Percentiles rank a stretch among this genome's conserved stretches.
phyloP scores from a whole-genome alignment of 1,140 invertebrate genomes.

The Drosophila subpulchrella region DNA sequence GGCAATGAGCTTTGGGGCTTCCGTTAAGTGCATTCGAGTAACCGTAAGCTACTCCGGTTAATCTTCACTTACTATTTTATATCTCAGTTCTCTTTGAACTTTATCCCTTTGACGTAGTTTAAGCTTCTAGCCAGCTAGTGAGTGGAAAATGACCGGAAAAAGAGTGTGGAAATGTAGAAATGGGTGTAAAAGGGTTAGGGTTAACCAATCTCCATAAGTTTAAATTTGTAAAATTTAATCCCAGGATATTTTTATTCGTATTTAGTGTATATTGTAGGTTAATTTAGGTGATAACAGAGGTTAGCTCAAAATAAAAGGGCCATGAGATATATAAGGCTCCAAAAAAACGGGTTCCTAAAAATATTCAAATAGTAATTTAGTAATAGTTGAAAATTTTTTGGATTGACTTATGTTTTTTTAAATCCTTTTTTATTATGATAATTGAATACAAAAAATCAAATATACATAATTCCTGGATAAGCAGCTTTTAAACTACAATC shows the following conservation, averaged over 20 bases:
- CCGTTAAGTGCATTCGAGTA: constrained; percentile 41
- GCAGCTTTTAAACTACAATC: background rate
- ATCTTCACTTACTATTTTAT: constrained; percentile 23
- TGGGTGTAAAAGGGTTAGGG: no score
- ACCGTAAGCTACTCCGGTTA: constrained; percentile 36
- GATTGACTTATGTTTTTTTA: no score
- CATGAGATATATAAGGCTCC: no score
- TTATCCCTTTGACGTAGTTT: constrained; percentile 30
- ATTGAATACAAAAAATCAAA: no score
- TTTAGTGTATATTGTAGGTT: no score
- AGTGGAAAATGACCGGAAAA: background rate
- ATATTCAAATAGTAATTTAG: no score
- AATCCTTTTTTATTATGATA: no score
- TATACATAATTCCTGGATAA: background rate
- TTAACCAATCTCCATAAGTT: background rate
- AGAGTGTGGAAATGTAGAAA: background rate
- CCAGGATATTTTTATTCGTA: no score
- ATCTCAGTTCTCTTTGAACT: background rate
- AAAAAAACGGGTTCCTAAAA: no score
- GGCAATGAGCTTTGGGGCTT: constrained; percentile 31
- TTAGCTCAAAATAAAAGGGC: no score
- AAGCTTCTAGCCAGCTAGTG: constrained; percentile 1
- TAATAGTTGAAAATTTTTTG: no score
- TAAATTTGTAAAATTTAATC: background rate
- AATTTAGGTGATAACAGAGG: no score